Evolutionary conservation across 2,888 invertebrate genomes (phyloP).

Genomic region (Epinotia nisella): DNA sequence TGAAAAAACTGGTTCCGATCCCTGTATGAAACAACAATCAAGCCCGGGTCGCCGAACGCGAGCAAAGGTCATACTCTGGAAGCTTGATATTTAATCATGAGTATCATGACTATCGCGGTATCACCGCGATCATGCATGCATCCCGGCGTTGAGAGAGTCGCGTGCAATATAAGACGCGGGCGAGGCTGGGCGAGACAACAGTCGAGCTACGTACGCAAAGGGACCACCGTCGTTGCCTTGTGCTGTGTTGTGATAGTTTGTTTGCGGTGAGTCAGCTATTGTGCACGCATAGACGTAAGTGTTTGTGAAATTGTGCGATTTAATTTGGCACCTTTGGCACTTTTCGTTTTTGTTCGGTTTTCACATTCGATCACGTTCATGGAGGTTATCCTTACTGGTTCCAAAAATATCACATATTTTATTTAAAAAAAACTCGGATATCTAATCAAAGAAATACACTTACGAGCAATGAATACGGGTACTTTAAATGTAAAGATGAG

Average conservation of each 20-base stretch:
- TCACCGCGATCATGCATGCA: conserved; percentile 55
- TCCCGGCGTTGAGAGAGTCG: conserved; percentile 50
- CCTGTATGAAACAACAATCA: conserved; percentile 19
- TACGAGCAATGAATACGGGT: too few species aligned
- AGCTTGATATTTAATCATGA: conserved; percentile 61
- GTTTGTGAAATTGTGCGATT: conserved; percentile 12
- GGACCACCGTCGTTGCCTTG: conserved; percentile 64
- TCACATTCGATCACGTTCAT: neutral
- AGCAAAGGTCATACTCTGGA: conserved; percentile 36
- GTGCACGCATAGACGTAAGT: conserved; percentile 18
- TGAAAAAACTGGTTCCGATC: too few species aligned
- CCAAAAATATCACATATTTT: too few species aligned
- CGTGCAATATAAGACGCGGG: conserved; percentile 71
- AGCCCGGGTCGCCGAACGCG: conserved; percentile 12
- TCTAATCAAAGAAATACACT: too few species aligned
- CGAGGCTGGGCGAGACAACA: conserved; percentile 72
- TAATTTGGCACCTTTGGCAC: neutral
- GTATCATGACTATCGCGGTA: conserved; percentile 58
- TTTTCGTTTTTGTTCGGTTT: neutral
- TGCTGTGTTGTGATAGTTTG: conserved; percentile 71
- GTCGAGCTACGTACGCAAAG: conserved; percentile 62
- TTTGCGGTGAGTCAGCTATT: conserved; percentile 65
- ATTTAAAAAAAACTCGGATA: too few species aligned
- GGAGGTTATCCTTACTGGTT: too few species aligned
- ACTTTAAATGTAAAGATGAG: too few species aligned